Evolutionary conservation across 1,140 invertebrate genomes (phyloP), one percentile per base, ranked within the genome.

Genomic region (Drosophila persimilis): DNA sequence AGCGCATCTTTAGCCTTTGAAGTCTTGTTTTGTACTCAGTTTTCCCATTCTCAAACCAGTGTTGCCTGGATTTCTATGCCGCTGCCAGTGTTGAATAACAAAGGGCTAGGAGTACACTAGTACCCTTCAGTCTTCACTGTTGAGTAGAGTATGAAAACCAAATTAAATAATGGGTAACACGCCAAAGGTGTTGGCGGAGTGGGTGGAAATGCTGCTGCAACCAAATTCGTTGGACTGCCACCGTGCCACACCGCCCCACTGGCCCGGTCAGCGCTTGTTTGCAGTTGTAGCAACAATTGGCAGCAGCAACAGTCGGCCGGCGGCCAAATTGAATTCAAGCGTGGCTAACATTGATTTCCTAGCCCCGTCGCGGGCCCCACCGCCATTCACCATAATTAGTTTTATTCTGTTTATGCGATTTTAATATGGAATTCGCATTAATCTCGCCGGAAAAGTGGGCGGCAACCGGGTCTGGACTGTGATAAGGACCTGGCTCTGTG

Each of bases 351-450:
- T 88, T 86, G 81, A 81, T 86, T 73, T 66, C 43, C 72, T 4
- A 13, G 35, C 66, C 69, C 24, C 24, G 3, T 24, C 24, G 24
- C 3, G 4, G 24, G 4, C 24, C 24, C 43, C 6, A 11, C 22
- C 43, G 11, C 13, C 61, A 52, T 45, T 46, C 15, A 13, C 31
- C 62, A 69, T 77, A 86, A 86, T 86, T 78, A 88, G 83, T 88
- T 77, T 75, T 64, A 79, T 85, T 72, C 65, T 76, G 51, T 74
- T 84, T 80, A 85, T 86, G 83, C 59, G 77, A 86, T 65, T 85
- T 85, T 88, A 85, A 85, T 86, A 43, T 59, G 77, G 44, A 81
- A 81, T 80, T 75, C 75, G 45, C 43, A 47, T 43, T 59, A 44
- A 72, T 67, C 76, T 56, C 17, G 31, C 39, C 52, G 41, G 39